phyloP scores from a whole-genome alignment of 2,797 vertebrate genomes.

The Lemur catta region DNA sequence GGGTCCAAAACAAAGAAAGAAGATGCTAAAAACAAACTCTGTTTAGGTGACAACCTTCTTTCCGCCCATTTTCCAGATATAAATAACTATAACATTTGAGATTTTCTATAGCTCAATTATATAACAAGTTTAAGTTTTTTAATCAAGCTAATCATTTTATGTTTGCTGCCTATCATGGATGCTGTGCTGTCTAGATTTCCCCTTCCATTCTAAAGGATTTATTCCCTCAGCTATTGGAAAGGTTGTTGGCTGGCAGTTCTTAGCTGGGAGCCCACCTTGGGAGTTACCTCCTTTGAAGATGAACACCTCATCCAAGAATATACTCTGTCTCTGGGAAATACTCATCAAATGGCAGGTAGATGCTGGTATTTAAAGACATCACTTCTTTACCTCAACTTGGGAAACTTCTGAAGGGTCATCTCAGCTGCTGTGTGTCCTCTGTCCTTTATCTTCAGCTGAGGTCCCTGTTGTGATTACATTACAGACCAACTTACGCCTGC shows the following conservation, averaged over 20 bases:
- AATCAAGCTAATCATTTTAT: not conserved
- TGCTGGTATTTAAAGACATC: not conserved
- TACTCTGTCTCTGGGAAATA: not conserved
- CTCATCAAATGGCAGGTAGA: too few species aligned
- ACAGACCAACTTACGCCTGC: fast-evolving
- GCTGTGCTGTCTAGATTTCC: fast-evolving
- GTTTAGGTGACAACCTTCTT: not conserved
- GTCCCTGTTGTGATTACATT: not conserved
- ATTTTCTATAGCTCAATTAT: not conserved
- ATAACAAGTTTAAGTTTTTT: not conserved
- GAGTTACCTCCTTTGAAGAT: not conserved
- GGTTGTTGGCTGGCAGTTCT: not conserved
- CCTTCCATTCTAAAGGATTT: not conserved
- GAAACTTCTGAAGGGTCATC: not conserved
- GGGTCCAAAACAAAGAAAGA: not conserved
- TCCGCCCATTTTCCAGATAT: not conserved
- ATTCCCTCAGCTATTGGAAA: not conserved
- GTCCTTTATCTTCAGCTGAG: not conserved
- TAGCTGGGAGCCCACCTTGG: not conserved
- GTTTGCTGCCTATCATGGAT: too few species aligned
- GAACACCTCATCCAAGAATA: not conserved
- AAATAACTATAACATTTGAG: not conserved
- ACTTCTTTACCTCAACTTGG: not conserved
- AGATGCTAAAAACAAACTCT: not conserved
- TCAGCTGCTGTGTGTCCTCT: not conserved